These are phyloP conservation scores for Falco novaeseelandiae DNA, from an alignment of 2,797 vertebrate species.

Conservation along the genomic window DNA sequence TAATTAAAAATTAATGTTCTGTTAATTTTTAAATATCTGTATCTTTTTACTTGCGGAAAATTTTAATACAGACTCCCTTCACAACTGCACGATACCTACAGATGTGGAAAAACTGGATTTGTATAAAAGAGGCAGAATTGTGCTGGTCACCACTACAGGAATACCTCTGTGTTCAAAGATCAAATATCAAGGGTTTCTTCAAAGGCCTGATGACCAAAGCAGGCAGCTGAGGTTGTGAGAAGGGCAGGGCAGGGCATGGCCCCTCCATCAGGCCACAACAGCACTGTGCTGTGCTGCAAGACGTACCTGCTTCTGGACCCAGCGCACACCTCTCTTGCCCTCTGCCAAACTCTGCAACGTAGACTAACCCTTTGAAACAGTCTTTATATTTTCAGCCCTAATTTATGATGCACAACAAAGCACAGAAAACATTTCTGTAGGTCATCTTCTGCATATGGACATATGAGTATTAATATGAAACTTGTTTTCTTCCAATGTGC, in stretches of 20 bases:
- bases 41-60: neutral
- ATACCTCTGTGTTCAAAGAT: neutral
- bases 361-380: neutral
- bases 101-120: neutral
- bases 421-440: neutral
- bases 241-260: neutral
- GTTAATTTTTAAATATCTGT: neutral
- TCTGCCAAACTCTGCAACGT: neutral
- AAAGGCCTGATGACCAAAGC: neutral
- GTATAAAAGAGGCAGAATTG: neutral
- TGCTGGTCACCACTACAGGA: neutral
- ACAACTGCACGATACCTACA: neutral
- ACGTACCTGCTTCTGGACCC: accelerated
- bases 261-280: neutral
- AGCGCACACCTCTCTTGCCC: accelerated
- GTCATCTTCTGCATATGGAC: neutral
- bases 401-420: neutral
- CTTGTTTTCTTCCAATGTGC: neutral
- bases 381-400: neutral
- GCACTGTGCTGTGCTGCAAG: neutral
- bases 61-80: neutral
- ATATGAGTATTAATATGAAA: neutral
- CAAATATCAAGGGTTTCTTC: neutral
- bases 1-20: neutral
- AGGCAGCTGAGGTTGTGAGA: neutral